Base-by-base conservation (phyloP, 2,888 invertebrate genomes). In the Cheilosia vulpina region DNA sequence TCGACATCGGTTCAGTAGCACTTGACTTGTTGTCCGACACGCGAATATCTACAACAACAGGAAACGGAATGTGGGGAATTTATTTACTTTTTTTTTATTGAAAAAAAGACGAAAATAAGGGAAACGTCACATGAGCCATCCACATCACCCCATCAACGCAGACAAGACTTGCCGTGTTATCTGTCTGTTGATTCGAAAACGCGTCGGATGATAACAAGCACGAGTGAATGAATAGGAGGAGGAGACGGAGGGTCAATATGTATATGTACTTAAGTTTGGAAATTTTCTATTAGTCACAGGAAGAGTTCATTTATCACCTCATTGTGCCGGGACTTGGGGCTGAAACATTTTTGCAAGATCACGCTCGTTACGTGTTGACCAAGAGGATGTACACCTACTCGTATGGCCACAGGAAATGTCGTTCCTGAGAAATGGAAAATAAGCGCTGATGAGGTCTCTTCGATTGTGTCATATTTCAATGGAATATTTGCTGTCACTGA, bases 71-170 rank as follows among this genome's bases (percentile, higher is more conserved):
- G 65, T 60, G 45, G 63, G 17, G 63, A 27, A 21, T 63, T 73
- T 55, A 34, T 75, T 58, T 41, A n/a, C n/a, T n/a, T n/a, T n/a
- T n/a, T n/a, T n/a, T n/a, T n/a, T n/a, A n/a, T 55, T 45, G 21
- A 65, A 50, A 50, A 31, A 31, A 31, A 31, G 6, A 31, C 75
- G 58, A 75, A 38, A 38, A 38, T 38, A 38, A 38, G 58, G 57
- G 19, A 75, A 75, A 41, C 65, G 47, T 75, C 65, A 57, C 65
- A 75, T 65, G 65, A 75, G 9, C 7, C 6, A 31, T 31, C 57
- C 47, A 57, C 47, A 75, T 63, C 34, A 15, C n/a, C 2, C 6
- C 50, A 19, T 17, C 19, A 3, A 13, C 4, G 21, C 43, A 58
- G 38, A 65, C 57, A 31, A 55, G 50, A 45, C 31, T 15, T 24